Conservation (phyloP, 2,113 vertebrate genomes). For the Rhynchopsitta pachyrhyncha region DNA sequence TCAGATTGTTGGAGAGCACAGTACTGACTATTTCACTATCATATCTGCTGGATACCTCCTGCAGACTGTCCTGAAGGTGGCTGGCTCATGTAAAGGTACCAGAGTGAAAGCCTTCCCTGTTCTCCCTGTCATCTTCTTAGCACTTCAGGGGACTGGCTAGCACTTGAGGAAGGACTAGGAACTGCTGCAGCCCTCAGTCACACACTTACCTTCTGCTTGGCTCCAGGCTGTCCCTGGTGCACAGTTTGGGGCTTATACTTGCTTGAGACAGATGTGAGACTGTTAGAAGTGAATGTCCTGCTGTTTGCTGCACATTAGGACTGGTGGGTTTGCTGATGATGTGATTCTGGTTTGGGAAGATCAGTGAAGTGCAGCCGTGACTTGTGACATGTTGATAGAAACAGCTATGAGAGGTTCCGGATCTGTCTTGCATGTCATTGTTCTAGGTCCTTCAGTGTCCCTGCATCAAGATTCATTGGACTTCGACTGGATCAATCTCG, state of each 20-base stretch:
- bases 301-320: background rate
- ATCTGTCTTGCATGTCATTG: background rate
- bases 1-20: slow-evolving; percentile 74
- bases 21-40: slow-evolving; percentile 83
- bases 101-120: background rate
- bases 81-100: slow-evolving; percentile 85
- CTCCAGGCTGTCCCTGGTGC: background rate
- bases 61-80: slow-evolving; percentile 81
- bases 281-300: background rate
- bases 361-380: background rate
- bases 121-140: background rate
- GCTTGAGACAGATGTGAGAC: background rate
- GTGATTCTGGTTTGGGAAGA: background rate
- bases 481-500: slow-evolving; percentile 81
- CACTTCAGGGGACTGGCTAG: background rate
- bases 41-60: slow-evolving; percentile 71
- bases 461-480: slow-evolving; percentile 77
- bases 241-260: background rate
- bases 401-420: background rate
- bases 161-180: background rate
- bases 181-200: background rate
- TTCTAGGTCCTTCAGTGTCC: slow-evolving; percentile 81
- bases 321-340: background rate
- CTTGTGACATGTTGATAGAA: background rate
- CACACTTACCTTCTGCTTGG: background rate